phyloP scores from a whole-genome alignment of 1,140 invertebrate species.

The Euwallacea fornicatus region DNA sequence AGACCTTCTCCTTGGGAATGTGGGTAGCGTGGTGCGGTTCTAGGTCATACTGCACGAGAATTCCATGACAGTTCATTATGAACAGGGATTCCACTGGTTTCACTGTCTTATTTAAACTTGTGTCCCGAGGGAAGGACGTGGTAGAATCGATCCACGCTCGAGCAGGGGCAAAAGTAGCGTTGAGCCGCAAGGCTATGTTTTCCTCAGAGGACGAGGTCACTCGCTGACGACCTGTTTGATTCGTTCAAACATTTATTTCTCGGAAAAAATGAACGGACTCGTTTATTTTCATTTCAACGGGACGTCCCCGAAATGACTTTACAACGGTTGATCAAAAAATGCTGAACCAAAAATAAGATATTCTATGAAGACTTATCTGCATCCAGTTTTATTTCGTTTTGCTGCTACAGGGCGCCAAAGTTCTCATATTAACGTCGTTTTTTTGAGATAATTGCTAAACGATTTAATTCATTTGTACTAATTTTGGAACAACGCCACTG shows the following conservation, averaged over 20 bases:
- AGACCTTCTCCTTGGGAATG: slow-evolving; percentile 84
- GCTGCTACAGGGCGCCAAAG: not conserved
- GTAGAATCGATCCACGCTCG: slow-evolving; percentile 69
- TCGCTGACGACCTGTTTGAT: slow-evolving; percentile 61
- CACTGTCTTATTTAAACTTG: slow-evolving; percentile 49
- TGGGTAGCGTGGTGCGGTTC: slow-evolving; percentile 75
- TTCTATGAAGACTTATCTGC: too few species aligned
- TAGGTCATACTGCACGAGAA: slow-evolving; percentile 86
- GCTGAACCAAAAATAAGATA: too few species aligned
- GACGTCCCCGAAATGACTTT: too few species aligned
- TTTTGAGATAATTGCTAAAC: too few species aligned
- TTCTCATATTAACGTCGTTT: too few species aligned
- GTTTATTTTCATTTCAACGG: too few species aligned
- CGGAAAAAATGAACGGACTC: too few species aligned
- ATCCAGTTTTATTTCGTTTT: too few species aligned
- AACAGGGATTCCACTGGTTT: slow-evolving; percentile 82
- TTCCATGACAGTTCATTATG: slow-evolving; percentile 85
- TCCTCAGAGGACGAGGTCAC: slow-evolving; percentile 68
- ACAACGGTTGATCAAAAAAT: too few species aligned
- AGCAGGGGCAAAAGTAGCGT: slow-evolving; percentile 75
- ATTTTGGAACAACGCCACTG: too few species aligned
- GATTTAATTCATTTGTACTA: too few species aligned
- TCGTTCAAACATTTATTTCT: not conserved
- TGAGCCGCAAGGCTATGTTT: slow-evolving; percentile 69
- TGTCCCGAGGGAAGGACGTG: slow-evolving; percentile 48